These are phyloP conservation scores for Muntiacus reevesi DNA, from an alignment of 2,113 vertebrate genomes.

Conservation along the genomic window DNA sequence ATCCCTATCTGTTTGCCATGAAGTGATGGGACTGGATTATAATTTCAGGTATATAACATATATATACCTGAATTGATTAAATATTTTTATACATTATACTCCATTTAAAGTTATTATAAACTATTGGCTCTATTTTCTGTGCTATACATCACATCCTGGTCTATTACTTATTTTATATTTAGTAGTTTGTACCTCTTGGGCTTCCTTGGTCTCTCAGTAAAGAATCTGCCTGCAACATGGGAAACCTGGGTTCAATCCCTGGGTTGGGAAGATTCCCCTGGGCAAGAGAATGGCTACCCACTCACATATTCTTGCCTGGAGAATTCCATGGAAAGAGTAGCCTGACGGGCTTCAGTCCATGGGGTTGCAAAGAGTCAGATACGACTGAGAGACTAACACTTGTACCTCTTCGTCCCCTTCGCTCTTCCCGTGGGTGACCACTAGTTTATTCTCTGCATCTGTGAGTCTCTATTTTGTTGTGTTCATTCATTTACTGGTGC, in stretches of 20 bases:
- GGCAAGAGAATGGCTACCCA: background rate
- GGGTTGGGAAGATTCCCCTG: background rate
- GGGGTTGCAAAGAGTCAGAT: background rate
- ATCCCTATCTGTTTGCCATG: background rate
- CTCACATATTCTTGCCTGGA: background rate
- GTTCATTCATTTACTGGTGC: background rate
- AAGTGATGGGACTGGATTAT: background rate
- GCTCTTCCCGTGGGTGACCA: no score
- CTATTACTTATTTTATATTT: background rate
- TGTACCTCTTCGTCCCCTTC: background rate
- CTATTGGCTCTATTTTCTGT: background rate
- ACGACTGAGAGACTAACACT: background rate
- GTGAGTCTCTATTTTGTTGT: background rate
- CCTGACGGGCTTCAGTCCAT: background rate
- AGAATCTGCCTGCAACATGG: background rate
- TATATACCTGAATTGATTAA: background rate
- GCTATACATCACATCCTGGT: background rate
- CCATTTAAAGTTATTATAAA: background rate
- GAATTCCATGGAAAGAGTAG: background rate
- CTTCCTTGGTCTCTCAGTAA: background rate
- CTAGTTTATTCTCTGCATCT: background rate
- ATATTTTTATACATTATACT: background rate
- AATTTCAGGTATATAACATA: background rate
- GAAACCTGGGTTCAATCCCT: background rate
- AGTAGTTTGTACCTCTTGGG: background rate